Base-by-base conservation (phyloP, 2,113 vertebrate species). In the Thunnus thynnus region DNA sequence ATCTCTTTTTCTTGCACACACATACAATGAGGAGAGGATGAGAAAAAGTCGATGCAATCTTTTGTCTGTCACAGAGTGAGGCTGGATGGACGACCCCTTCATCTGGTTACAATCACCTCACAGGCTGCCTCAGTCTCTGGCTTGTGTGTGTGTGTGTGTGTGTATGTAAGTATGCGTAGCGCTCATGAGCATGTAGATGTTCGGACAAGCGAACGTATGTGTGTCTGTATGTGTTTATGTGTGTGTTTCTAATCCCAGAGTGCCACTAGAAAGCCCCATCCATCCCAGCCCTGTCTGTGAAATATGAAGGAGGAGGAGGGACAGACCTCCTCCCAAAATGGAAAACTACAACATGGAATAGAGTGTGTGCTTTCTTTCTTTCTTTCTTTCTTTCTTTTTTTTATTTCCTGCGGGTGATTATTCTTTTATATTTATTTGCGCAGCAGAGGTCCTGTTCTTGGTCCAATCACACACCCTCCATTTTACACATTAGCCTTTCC, bases 21-120 rank as follows among this genome's bases (percentile, higher is more conserved):
- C 36, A 61, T 50, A 67, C 47, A 69, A 27, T 4, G 36, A 77
- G 60, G 27, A 69, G 57, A 16, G 62, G 56, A 22, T 68, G 76
- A 84, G 65, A 80, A 72, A 72, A 86, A 85, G 80, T 78, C 67
- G 1, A 51, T 78, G 82, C 62, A 89, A 86, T 84, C 84, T 89
- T 89, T 88, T 91, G 87, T 88, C 84, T 80, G 67, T 90, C 88
- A 83, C 65, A 57, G 75, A 84, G 88, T 83, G 86, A 78, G 68
- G 54, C 57, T 48, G 64, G 90, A 89, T 89, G 76, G 82, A 91
- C 58, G 74, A 76, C 83, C 87, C 78, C 72, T 68, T 68, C 88
- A 86, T 95, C 90, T 94, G 93, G 93, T 83, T 92, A 90, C 91
- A 89, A 95, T 95, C 91, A 91, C 87, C 83, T 87, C 82, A 32